Base-by-base conservation (phyloP, 2,113 vertebrate species). In the Podocnemis expansa region DNA sequence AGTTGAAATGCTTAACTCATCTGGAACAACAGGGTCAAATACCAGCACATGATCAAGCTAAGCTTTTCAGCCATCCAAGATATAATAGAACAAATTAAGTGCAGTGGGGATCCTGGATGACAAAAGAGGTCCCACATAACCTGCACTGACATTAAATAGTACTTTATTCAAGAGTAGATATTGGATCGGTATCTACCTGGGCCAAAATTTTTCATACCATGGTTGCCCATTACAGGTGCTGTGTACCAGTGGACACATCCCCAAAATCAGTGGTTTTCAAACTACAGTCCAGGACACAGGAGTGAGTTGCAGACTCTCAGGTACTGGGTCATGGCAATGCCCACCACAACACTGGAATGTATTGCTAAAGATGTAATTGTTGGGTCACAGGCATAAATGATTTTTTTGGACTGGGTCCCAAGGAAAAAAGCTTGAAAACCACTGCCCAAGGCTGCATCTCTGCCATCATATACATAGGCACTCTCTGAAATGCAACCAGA, bases 1-100 rank as follows among this genome's bases (percentile, higher is more conserved):
- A 54, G 81, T 3, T 52, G 22, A 75, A 96, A 80, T 78, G 87
- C 5, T 52, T 73, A 55, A 0, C 60, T 85, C 8, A 34, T 16
- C 78, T 0, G 55, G 34, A 84, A 11, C 27, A 34, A 4, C 17
- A 1, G 24, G 1, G 58, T 43, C 1, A 7, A 76, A 82, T 81
- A 16, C 11, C 8, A 4, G 22, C 5, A 29, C 22, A 4, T 2
- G 43, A 14, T 0, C 1, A 29, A 47, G 14, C 1, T 3, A 51
- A 27, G 16, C 29, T 78, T 0, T 51, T 55, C 17, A 11, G 1
- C 24, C 54, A 54, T 31, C 11, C 76, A n/a, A 9, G 41, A 31
- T 58, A 51, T 13, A 1, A 16, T 21, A 29, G 25, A 24, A 8
- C 0, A 14, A 80, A 14, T 1, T 51, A 10, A 11, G 54, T 22